Percentiles rank a stretch among this genome's conserved stretches.
Conservation (phyloP, 2,888 invertebrate genomes). For the Baronia brevicornis region DNA sequence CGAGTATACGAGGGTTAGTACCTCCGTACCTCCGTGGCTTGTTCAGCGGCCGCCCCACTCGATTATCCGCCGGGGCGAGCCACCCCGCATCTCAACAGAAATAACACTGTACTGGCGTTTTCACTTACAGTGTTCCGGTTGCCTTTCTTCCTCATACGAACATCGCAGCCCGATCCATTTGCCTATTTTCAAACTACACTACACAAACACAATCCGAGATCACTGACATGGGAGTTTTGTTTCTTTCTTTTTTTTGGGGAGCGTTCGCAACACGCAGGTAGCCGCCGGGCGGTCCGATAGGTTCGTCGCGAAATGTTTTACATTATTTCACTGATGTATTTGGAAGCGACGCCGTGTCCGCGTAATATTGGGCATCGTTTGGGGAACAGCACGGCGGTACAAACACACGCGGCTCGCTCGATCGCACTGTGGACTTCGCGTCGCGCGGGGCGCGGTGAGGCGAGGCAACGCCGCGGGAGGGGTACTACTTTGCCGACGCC, state of each 20-base stretch:
- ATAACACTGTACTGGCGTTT: slow-evolving; percentile 51
- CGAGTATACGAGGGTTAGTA: slow-evolving; percentile 66
- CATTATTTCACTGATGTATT: slow-evolving; percentile 71
- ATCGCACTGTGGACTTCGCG: slow-evolving; percentile 58
- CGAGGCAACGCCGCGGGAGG: slow-evolving; percentile 39
- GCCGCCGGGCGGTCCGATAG: slow-evolving; percentile 75
- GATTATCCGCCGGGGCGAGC: slow-evolving; percentile 55
- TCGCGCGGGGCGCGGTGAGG: slow-evolving; percentile 31
- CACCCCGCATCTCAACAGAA: slow-evolving; percentile 61
- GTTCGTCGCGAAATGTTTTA: slow-evolving; percentile 63
- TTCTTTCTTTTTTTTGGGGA: slow-evolving; percentile 57
- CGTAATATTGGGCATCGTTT: slow-evolving; percentile 56
- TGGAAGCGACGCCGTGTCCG: slow-evolving; percentile 50
- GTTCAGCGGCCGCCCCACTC: slow-evolving; percentile 61
- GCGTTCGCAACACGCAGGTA: slow-evolving; percentile 65
- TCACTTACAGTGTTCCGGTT: slow-evolving; percentile 72
- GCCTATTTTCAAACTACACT: slow-evolving; percentile 70
- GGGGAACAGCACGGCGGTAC: slow-evolving; percentile 28
- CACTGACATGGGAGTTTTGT: slow-evolving; percentile 65
- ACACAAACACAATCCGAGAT: slow-evolving; percentile 64
- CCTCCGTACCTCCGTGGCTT: slow-evolving; percentile 68
- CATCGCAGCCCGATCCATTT: slow-evolving; percentile 75
- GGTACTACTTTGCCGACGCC: slow-evolving; percentile 34
- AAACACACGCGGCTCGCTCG: slow-evolving; percentile 65
- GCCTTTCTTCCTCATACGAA: slow-evolving; percentile 75